Percentiles rank a stretch among this genome's conserved stretches.
Conservation (phyloP, 2,888 invertebrate species). For the Homarus gammarus region DNA sequence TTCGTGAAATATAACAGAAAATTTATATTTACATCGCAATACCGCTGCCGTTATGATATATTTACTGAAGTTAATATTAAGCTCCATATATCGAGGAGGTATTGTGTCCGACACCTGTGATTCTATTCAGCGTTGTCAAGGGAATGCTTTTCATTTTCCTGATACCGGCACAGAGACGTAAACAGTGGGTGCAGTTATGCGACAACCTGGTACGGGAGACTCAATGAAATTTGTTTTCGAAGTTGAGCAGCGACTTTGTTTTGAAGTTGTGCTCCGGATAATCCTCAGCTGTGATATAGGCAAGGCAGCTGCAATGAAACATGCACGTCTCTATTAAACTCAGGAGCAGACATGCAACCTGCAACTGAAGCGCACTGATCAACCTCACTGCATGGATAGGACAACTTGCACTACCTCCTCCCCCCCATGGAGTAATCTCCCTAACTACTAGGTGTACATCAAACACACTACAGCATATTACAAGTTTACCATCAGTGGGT, state of each 20-base stretch:
- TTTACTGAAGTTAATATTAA: no score
- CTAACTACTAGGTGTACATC: not conserved
- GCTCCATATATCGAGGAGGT: no score
- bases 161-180: not conserved
- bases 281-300: not conserved
- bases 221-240: not conserved
- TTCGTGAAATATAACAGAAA: no score
- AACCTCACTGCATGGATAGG: not conserved
- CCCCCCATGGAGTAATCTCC: not conserved
- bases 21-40: no score
- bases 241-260: not conserved
- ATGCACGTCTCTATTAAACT: no score
- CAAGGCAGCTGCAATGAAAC: not conserved
- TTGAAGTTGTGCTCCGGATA: not conserved
- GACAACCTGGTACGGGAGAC: not conserved
- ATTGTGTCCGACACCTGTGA: not conserved
- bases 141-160: not conserved
- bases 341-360: no score
- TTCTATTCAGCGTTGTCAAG: not conserved
- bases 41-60: no score
- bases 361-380: no score
- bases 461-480: not conserved
- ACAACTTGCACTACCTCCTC: not conserved
- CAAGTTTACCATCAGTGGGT: not conserved
- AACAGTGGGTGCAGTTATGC: not conserved